Evolutionary conservation across 1,140 invertebrate species (phyloP).

Genomic region (Eriocheir sinensis): DNA sequence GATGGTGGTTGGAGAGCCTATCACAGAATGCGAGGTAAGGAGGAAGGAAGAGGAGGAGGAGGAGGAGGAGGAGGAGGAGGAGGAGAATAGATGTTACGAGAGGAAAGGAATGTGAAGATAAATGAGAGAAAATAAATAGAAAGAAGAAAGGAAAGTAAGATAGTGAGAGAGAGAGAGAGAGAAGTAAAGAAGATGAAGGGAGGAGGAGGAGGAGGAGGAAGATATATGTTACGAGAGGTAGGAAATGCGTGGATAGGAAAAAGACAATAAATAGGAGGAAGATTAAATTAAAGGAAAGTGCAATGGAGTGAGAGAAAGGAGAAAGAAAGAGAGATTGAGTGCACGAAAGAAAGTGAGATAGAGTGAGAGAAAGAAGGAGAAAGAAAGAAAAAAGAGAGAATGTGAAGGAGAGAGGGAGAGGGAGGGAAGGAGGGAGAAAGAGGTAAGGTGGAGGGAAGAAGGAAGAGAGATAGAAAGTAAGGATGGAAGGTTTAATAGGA

Average conservation of each 20-base stretch:
- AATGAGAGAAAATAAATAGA: no score
- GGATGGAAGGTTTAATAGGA: no score
- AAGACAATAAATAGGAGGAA: no score
- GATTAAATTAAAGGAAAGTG: no score
- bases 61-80: background rate
- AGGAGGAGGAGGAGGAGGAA: background rate
- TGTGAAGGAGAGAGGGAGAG: no score
- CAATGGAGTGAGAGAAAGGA: no score
- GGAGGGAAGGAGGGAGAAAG: no score
- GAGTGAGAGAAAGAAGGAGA: background rate
- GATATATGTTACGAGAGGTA: no score
- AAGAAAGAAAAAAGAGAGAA: constrained; percentile 19
- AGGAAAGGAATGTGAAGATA: background rate
- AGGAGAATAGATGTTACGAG: background rate
- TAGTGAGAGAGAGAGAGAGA: background rate
- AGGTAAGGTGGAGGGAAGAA: no score
- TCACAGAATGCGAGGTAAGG: background rate
- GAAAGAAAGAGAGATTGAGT: no score
- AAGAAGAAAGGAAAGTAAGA: background rate
- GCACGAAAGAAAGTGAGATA: background rate
- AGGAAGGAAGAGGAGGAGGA: constrained; percentile 28
- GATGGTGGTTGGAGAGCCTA: background rate
- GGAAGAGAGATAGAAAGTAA: no score
- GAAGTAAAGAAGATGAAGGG: background rate
- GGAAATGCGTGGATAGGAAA: no score